phyloP scores from a whole-genome alignment of 2,888 invertebrate genomes.

The Cynaeus angustus region DNA sequence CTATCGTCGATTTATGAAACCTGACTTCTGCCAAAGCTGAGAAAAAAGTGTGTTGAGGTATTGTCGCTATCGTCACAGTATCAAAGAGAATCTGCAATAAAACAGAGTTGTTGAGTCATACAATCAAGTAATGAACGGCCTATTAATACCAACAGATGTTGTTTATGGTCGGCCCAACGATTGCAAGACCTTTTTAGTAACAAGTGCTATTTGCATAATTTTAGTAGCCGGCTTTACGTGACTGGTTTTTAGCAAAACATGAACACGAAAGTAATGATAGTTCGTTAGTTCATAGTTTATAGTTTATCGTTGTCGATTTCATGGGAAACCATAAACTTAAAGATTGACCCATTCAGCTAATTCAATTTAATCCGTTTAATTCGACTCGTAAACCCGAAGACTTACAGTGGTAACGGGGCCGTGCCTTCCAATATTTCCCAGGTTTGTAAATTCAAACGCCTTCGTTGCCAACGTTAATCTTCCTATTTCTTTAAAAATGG shows the following conservation, averaged over 20 bases:
- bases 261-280: too few species aligned
- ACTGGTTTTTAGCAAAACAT: too few species aligned
- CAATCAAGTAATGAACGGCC: background rate
- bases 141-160: too few species aligned
- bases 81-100: slow-evolving; percentile 78
- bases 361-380: slow-evolving; percentile 9
- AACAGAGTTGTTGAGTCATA: slow-evolving; percentile 18
- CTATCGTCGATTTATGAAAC: slow-evolving; percentile 75
- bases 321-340: slow-evolving; percentile 6
- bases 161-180: too few species aligned
- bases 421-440: slow-evolving; percentile 76
- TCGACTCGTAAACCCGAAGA: slow-evolving; percentile 27
- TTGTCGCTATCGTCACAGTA: slow-evolving; percentile 75
- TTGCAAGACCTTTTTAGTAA: too few species aligned
- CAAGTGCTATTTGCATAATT: too few species aligned
- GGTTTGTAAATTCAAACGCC: slow-evolving; percentile 78
- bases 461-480: slow-evolving; percentile 75
- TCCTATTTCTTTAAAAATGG: slow-evolving; percentile 76
- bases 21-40: slow-evolving; percentile 78
- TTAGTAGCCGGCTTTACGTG: too few species aligned
- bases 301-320: background rate
- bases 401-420: slow-evolving; percentile 75
- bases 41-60: slow-evolving; percentile 78
- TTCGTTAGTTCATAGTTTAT: too few species aligned
- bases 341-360: slow-evolving; percentile 26